Evolutionary conservation across 2,113 vertebrate genomes (phyloP).

Genomic region (Vanacampus margaritifer): DNA sequence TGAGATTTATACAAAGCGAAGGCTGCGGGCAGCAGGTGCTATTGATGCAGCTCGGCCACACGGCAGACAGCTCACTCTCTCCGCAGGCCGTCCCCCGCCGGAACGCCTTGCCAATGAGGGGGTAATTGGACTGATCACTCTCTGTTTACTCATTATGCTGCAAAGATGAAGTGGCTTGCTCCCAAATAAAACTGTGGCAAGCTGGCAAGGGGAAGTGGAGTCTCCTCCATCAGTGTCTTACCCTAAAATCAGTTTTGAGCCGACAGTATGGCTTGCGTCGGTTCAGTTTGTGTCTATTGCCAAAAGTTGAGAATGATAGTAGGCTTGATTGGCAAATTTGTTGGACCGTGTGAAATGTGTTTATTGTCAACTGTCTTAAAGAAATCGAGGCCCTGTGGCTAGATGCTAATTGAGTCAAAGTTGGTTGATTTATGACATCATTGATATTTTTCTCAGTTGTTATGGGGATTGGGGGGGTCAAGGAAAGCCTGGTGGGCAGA

Average conservation of each 20-base stretch:
- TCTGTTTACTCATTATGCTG: constrained; percentile 67
- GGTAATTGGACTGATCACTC: constrained; percentile 73
- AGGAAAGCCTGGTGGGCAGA: no score
- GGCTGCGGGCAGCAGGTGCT: constrained; percentile 64
- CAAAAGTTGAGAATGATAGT: neutral
- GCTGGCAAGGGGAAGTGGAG: constrained; percentile 35
- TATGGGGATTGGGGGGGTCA: no score
- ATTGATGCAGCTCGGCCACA: constrained; percentile 43
- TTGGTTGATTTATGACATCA: no score
- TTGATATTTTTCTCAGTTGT: no score
- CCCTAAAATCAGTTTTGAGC: neutral
- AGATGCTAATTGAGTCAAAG: no score
- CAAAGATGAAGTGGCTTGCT: constrained; percentile 68
- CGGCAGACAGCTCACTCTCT: constrained; percentile 53
- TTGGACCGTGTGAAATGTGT: neutral
- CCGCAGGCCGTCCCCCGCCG: constrained; percentile 53
- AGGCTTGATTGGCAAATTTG: neutral
- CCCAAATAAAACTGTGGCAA: constrained; percentile 56
- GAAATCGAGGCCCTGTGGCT: no score
- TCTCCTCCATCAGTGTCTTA: constrained; percentile 41
- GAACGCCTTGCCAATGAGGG: constrained; percentile 59
- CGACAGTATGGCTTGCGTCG: neutral
- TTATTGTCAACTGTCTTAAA: no score
- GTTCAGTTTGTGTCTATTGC: constrained; percentile 12
- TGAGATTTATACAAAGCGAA: constrained; percentile 59